Evolutionary conservation across 2,113 vertebrate species (phyloP), one percentile per base, ranked within the genome.

Genomic region (Turnix velox): DNA sequence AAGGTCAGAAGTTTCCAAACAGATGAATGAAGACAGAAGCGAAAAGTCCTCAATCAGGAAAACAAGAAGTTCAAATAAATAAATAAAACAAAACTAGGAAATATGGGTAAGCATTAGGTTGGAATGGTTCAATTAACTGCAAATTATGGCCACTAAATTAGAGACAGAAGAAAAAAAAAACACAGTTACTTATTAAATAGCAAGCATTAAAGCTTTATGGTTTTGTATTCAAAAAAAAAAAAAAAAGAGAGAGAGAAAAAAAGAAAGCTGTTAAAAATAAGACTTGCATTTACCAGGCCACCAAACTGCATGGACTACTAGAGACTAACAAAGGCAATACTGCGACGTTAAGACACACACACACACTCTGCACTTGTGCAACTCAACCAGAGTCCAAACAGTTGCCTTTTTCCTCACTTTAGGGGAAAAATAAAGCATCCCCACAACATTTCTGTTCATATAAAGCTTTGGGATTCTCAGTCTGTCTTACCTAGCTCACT

Each of bases 111-210:
- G 94, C 93, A 90, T 94, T 95, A 96, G 68, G 92, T 91, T 95
- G 95, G 95, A 96, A 97, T 97, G 95, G 95, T 96, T 96, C 91
- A 96, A 96, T 95, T 94, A 96, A 96, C 93, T 96, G 89, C 94
- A 94, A 93, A 79, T 92, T 80, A 95, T 84, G 93, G 81, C 95
- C 94, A 96, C 90, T 91, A 94, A 95, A 95, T 92, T 82, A 92
- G 90, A 96, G 94, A 96, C 93, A 96, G 94, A 95, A 94, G 89
- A 95, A 94, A 95, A 95, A 94, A 88, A 95, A 94, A 95, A 93
- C 90, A 87, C 57, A 88, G 42, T 94, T 92, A 95, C 85, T 95
- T 92, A 96, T 89, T 97, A 93, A 96, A 95, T 46, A 91, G 95
- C 95, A 95, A 96, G 94, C 93, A 90, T 92, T 96, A 95, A 96